Percentiles rank a stretch among this genome's conserved stretches.
Evolutionary conservation across 2,797 vertebrate species (phyloP).

Genomic region (Agapornis canus): DNA sequence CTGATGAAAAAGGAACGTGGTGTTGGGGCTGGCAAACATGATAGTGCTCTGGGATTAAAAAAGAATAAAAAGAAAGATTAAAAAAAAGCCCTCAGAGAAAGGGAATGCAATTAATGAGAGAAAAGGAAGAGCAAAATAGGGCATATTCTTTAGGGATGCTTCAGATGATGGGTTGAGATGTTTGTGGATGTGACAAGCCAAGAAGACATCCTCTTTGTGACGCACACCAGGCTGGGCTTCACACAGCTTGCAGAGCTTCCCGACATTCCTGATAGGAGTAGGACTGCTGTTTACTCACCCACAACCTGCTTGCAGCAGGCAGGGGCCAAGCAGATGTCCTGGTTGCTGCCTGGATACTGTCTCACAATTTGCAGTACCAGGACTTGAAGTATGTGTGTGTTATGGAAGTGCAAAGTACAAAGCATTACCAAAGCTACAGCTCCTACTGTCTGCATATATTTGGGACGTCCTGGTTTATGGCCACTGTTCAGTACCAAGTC

Average conservation of each 20-base stretch:
- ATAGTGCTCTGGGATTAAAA: background rate
- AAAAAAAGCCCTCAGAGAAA: background rate
- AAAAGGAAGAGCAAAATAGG: background rate
- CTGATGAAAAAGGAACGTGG: slow-evolving; percentile 32
- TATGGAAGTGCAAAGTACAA: background rate
- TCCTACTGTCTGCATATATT: background rate
- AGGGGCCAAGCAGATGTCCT: too few relatives aligned
- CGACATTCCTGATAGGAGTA: rapidly evolving
- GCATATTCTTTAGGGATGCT: background rate
- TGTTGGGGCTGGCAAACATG: slow-evolving; percentile 20
- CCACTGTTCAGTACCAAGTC: background rate
- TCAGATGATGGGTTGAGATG: rapidly evolving
- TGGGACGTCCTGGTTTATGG: background rate
- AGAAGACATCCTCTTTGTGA: background rate
- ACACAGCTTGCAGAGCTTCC: background rate
- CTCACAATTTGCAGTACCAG: background rate
- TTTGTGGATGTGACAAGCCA: background rate
- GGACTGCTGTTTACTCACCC: rapidly evolving
- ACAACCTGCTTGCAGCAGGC: rapidly evolving
- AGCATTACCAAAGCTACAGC: background rate
- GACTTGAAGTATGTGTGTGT: background rate
- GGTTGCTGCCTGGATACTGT: background rate
- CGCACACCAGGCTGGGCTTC: rapidly evolving
- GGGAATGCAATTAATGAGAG: background rate
- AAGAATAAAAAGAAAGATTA: background rate